These are phyloP conservation scores for Parus major DNA, from an alignment of 2,113 vertebrate species.

Conservation along the genomic window DNA sequence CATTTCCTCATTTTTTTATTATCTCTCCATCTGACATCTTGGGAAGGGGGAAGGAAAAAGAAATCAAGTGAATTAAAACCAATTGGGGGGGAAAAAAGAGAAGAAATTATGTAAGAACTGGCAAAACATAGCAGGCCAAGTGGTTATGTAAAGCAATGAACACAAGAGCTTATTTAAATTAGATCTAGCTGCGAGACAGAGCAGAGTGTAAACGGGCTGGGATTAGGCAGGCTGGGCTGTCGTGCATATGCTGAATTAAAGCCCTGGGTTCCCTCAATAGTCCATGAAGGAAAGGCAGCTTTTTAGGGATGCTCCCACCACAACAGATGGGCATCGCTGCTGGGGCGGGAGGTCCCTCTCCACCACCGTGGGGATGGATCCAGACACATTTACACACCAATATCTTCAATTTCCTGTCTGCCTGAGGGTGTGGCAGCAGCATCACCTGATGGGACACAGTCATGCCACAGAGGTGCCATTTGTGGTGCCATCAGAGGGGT, in stretches of 20 bases:
- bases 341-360: not conserved
- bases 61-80: conserved; percentile 51
- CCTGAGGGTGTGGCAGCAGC: not conserved
- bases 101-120: conserved; percentile 63
- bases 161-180: conserved; percentile 57
- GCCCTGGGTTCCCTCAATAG: not conserved
- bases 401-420: not conserved
- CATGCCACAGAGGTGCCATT: not conserved
- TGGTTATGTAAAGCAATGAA: conserved; percentile 59
- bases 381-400: not conserved
- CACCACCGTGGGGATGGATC: not conserved
- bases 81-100: not conserved
- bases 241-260: not conserved
- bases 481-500: not conserved
- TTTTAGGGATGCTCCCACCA: not conserved
- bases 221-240: conserved; percentile 33
- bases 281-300: not conserved
- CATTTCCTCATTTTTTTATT: not conserved
- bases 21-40: not conserved
- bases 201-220: not conserved
- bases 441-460: not conserved
- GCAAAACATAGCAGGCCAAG: conserved; percentile 27
- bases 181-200: conserved; percentile 2
- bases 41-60: not conserved
- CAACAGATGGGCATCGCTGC: not conserved